Conservation (phyloP, 2,888 invertebrate species). For the Andrena minutula region DNA sequence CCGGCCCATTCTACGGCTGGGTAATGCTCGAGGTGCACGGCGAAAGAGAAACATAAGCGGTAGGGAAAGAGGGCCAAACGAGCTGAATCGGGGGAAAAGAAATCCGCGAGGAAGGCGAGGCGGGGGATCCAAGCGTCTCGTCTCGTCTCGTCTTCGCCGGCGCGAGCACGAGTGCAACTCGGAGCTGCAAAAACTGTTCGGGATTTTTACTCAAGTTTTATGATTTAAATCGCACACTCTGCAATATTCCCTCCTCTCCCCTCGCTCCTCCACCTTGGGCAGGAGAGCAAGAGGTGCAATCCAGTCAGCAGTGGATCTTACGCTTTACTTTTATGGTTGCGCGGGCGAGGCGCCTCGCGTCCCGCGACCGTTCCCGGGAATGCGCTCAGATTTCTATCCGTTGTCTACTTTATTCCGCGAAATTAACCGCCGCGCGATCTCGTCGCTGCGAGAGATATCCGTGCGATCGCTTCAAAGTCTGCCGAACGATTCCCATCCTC, state of each 20-base stretch:
- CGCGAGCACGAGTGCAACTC: constrained; percentile 18
- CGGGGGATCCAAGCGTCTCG: constrained; percentile 9
- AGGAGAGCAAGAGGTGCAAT: constrained; percentile 63
- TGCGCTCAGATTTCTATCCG: constrained; percentile 7
- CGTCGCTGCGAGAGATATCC: neutral
- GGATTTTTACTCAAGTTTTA: constrained; percentile 83
- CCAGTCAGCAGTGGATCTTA: constrained; percentile 84
- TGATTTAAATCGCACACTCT: constrained; percentile 83
- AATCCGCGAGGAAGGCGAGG: constrained; percentile 21
- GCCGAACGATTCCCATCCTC: too few relatives aligned
- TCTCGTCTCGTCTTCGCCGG: neutral
- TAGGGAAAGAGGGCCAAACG: constrained; percentile 38
- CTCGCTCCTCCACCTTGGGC: neutral
- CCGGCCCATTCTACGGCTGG: constrained; percentile 47
- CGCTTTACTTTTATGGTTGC: constrained; percentile 81
- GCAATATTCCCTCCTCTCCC: constrained; percentile 75
- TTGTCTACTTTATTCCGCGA: neutral
- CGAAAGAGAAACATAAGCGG: constrained; percentile 61
- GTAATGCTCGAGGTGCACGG: constrained; percentile 38
- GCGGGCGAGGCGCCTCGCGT: constrained; percentile 60
- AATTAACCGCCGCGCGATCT: constrained; percentile 5
- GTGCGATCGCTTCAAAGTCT: too few relatives aligned
- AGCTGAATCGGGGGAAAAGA: constrained; percentile 55
- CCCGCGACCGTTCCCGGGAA: neutral
- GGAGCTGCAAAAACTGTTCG: constrained; percentile 60